A percentile compares a stretch with the other conserved stretches of the same genome.
These are phyloP conservation scores for Labia minor DNA, from an alignment of 2,888 invertebrate species.

Conservation along the genomic window DNA sequence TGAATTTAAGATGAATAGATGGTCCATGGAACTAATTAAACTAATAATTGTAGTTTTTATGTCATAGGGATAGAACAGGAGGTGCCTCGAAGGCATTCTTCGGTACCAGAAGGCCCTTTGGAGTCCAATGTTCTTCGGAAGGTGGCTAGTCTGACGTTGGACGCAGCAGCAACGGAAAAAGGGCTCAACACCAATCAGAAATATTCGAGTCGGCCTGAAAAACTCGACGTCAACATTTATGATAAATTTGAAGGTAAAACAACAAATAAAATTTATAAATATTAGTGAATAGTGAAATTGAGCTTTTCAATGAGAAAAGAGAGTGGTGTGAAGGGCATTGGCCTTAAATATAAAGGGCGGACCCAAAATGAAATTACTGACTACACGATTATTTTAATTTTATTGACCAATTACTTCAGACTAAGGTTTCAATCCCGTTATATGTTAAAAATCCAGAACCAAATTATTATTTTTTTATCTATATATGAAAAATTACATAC, in stretches of 20 bases:
- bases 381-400: too few species aligned
- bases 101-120: constrained; percentile 41
- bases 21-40: not conserved
- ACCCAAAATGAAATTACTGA: not conserved
- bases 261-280: constrained; percentile 16
- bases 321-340: not conserved
- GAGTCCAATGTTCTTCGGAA: constrained; percentile 69
- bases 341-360: not conserved
- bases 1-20: too few species aligned
- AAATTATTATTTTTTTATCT: too few species aligned
- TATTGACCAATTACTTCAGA: too few species aligned
- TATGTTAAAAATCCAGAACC: too few species aligned
- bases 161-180: constrained; percentile 56
- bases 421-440: too few species aligned
- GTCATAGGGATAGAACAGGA: constrained; percentile 21
- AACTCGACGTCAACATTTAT: constrained; percentile 72
- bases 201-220: constrained; percentile 72
- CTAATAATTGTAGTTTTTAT: too few species aligned
- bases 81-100: constrained; percentile 36
- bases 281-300: not conserved
- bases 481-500: too few species aligned
- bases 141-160: constrained; percentile 71
- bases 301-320: not conserved
- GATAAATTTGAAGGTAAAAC: constrained; percentile 87
- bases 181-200: constrained; percentile 42